These are phyloP conservation scores for Drepanosiphum platanoidis DNA, from an alignment of 2,888 invertebrate species.

Conservation along the genomic window DNA sequence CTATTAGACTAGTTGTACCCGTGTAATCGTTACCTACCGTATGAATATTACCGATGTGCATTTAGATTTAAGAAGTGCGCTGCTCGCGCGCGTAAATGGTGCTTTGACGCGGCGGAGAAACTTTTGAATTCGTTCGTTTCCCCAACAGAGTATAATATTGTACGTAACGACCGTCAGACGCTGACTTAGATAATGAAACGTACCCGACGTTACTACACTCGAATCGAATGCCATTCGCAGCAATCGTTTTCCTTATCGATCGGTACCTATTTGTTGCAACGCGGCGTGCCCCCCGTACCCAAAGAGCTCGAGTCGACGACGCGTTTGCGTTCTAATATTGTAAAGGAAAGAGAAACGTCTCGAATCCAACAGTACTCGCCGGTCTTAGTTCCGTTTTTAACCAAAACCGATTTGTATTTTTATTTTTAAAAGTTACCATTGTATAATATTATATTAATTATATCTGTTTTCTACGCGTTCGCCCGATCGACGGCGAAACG, in stretches of 20 bases:
- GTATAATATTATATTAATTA: slow-evolving; percentile 20
- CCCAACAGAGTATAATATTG: too few relatives aligned
- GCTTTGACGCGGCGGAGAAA: neutral
- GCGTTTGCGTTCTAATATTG: slow-evolving; percentile 4
- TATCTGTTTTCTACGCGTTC: slow-evolving; percentile 2
- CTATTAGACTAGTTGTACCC: too few relatives aligned
- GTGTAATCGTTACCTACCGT: neutral
- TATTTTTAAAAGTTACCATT: slow-evolving; percentile 45
- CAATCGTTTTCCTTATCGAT: too few relatives aligned
- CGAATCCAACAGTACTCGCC: neutral
- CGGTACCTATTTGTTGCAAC: too few relatives aligned
- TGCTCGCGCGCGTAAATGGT: neutral
- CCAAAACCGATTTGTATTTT: slow-evolving; percentile 37
- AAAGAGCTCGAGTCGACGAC: too few relatives aligned
- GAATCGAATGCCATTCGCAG: too few relatives aligned
- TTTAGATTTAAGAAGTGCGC: neutral
- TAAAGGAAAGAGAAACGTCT: neutral
- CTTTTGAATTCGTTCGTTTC: too few relatives aligned
- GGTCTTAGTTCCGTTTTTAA: slow-evolving; percentile 18
- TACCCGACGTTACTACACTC: too few relatives aligned
- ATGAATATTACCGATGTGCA: too few relatives aligned
- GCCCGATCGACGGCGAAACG: neutral
- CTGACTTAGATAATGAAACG: too few relatives aligned
- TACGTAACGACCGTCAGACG: too few relatives aligned
- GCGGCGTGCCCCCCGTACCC: too few relatives aligned